A percentile compares a stretch with the other conserved stretches of the same genome.
Conservation (phyloP, 1,140 invertebrate genomes). For the Papilio xuthus region DNA sequence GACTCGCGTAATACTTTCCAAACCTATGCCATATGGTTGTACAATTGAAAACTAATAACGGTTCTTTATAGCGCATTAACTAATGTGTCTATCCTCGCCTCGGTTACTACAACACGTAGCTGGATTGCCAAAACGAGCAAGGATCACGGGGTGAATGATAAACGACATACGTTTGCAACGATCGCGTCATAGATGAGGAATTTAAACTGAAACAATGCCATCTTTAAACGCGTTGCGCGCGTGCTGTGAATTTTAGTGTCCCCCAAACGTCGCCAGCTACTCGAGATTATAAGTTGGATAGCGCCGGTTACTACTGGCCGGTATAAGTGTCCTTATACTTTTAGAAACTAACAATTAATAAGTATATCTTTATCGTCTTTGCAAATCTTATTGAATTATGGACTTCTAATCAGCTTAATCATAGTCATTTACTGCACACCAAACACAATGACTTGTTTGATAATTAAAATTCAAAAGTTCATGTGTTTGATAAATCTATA, state of each 20-base stretch:
- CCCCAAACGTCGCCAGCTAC: slow-evolving; percentile 43
- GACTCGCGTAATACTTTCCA: not conserved
- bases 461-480: slow-evolving; percentile 36
- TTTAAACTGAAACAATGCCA: slow-evolving; percentile 75
- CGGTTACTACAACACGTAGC: slow-evolving; percentile 28
- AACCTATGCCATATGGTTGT: not conserved
- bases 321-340: not conserved
- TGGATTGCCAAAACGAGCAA: slow-evolving; percentile 52
- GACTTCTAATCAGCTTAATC: not conserved
- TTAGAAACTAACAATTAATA: not conserved
- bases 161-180: slow-evolving; percentile 53
- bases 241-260: slow-evolving; percentile 59
- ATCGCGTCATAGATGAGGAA: slow-evolving; percentile 71
- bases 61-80: slow-evolving; percentile 32
- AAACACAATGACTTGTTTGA: slow-evolving; percentile 11
- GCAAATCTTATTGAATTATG: slow-evolving; percentile 10
- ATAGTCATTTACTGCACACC: slow-evolving; percentile 15
- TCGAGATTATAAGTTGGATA: slow-evolving; percentile 48
- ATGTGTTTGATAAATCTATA: not conserved
- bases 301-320: slow-evolving; percentile 32
- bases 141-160: slow-evolving; percentile 50
- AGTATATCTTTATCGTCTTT: not conserved
- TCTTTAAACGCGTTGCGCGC: slow-evolving; percentile 62
- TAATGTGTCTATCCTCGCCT: slow-evolving; percentile 12
- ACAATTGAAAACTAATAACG: slow-evolving; percentile 19